Evolutionary conservation across 2,888 invertebrate species (phyloP).

Genomic region (Agriopis marginaria): DNA sequence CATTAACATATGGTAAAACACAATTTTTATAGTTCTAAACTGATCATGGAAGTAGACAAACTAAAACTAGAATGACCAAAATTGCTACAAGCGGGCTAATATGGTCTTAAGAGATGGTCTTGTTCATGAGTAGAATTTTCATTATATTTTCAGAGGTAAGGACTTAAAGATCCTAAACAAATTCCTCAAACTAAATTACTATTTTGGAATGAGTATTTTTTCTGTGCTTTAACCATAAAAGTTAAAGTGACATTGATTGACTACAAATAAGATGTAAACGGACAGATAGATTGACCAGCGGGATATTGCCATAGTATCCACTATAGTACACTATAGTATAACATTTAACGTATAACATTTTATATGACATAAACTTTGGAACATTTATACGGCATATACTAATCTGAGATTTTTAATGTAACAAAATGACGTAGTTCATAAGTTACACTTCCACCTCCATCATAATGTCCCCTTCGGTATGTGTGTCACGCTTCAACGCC

Average conservation of each 20-base stretch:
- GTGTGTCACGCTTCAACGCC: constrained; percentile 60
- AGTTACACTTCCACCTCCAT: constrained; percentile 7
- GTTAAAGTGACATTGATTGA: constrained; percentile 26
- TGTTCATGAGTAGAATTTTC: too few relatives aligned
- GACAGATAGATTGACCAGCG: constrained; percentile 24
- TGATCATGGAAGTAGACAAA: too few relatives aligned
- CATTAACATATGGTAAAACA: too few relatives aligned
- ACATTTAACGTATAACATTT: background rate
- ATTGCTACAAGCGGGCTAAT: too few relatives aligned
- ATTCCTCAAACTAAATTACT: too few relatives aligned
- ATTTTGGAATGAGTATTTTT: background rate
- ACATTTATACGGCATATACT: background rate
- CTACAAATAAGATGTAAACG: constrained; percentile 19
- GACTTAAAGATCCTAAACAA: too few relatives aligned
- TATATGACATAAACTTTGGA: background rate
- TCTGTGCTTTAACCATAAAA: constrained; percentile 7
- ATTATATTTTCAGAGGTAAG: too few relatives aligned
- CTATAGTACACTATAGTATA: too few relatives aligned
- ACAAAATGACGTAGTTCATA: constrained; percentile 11
- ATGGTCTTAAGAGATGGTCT: too few relatives aligned
- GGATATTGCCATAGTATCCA: constrained; percentile 1
- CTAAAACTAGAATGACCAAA: too few relatives aligned
- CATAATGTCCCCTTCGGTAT: constrained; percentile 32
- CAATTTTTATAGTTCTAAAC: too few relatives aligned
- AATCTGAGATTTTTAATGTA: background rate